Conservation (phyloP, 2,888 invertebrate species). For the Pyrgus malvae region DNA sequence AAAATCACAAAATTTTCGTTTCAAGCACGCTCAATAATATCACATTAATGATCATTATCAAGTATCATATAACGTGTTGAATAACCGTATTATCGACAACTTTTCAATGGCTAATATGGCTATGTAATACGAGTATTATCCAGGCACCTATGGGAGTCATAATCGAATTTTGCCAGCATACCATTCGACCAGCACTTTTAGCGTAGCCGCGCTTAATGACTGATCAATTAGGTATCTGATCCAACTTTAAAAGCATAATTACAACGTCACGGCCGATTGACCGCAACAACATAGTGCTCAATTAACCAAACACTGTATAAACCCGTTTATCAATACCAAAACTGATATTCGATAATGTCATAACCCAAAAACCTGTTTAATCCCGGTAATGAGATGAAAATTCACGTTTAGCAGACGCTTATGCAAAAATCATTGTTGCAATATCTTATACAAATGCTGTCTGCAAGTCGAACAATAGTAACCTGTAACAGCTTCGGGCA, state of each 20-base stretch:
- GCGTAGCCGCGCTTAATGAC: slow-evolving; percentile 46
- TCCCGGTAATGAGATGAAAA: not conserved
- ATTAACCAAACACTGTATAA: slow-evolving; percentile 48
- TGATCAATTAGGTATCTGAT: slow-evolving; percentile 52
- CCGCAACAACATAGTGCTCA: slow-evolving; percentile 50
- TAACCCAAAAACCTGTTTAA: not conserved
- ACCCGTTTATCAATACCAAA: slow-evolving; percentile 30
- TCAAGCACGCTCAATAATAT: not conserved
- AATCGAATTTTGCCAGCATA: slow-evolving; percentile 21
- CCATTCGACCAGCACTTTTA: slow-evolving; percentile 23
- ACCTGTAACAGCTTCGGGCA: not conserved
- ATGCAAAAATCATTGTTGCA: not conserved
- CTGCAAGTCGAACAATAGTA: slow-evolving; percentile 11
- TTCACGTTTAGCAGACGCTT: not conserved
- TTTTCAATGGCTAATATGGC: slow-evolving; percentile 7
- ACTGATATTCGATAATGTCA: not conserved
- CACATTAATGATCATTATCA: slow-evolving; percentile 5
- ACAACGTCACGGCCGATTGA: slow-evolving; percentile 46
- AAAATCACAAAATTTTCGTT: no score
- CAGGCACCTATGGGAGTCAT: slow-evolving; percentile 18
- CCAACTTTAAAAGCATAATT: slow-evolving; percentile 60
- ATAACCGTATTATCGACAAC: slow-evolving; percentile 8
- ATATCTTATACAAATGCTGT: not conserved
- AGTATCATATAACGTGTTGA: slow-evolving; percentile 1
- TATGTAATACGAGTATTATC: slow-evolving; percentile 3